phyloP scores from a whole-genome alignment of 2,113 vertebrate genomes.

The Phaethornis superciliosus region DNA sequence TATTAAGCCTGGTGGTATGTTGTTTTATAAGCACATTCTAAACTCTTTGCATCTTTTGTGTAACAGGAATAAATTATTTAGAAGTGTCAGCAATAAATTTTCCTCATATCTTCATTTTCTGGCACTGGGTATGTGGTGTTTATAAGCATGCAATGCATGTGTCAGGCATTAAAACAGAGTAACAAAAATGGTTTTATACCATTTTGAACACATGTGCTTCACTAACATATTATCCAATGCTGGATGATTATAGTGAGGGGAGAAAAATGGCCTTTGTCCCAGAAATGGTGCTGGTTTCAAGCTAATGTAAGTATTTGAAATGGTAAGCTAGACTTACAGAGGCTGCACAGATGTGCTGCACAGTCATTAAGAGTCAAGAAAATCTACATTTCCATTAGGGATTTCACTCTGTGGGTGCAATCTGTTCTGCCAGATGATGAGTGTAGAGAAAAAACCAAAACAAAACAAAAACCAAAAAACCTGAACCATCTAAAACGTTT shows the following conservation, averaged over 20 bases:
- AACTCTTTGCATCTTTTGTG: background rate
- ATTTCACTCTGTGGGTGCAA: background rate
- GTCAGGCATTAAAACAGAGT: background rate
- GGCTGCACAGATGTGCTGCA: background rate
- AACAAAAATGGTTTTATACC: background rate
- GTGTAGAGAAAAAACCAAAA: background rate
- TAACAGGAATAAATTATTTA: background rate
- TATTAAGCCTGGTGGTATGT: background rate
- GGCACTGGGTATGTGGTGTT: background rate
- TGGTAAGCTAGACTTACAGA: background rate
- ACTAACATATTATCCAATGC: background rate
- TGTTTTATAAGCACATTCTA: background rate
- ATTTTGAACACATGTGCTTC: background rate
- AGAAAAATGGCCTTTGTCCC: background rate
- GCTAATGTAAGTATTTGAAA: background rate
- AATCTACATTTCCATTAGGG: background rate
- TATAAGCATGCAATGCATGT: background rate
- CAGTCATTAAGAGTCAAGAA: background rate
- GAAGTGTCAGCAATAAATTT: background rate
- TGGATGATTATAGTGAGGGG: background rate
- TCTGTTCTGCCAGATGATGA: background rate
- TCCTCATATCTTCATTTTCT: background rate
- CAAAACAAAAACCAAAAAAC: too few species aligned
- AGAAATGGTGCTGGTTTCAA: background rate
- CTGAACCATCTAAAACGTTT: background rate